phyloP scores from a whole-genome alignment of 2,888 invertebrate genomes.

The Drosophila quinaria region DNA sequence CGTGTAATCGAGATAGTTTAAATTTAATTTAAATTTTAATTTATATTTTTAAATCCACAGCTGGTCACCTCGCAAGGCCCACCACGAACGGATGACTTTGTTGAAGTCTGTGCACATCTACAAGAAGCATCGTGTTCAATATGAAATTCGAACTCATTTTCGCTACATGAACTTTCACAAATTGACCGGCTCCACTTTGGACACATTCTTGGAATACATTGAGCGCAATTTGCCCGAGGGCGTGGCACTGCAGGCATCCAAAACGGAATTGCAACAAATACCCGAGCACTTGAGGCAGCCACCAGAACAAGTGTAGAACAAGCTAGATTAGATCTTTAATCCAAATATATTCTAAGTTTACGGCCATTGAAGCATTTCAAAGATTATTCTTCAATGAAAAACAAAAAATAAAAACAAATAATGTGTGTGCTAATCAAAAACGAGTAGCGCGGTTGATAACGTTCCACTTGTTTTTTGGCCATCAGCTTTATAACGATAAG shows the following conservation, averaged over 20 bases:
- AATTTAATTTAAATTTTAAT: too few species aligned
- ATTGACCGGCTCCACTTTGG: slow-evolving; percentile 97
- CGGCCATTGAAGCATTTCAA: slow-evolving; percentile 7
- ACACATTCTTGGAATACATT: slow-evolving; percentile 97
- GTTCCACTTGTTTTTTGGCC: slow-evolving; percentile 21
- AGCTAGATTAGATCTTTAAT: slow-evolving; percentile 21
- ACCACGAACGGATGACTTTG: slow-evolving; percentile 92
- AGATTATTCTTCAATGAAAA: slow-evolving; percentile 49
- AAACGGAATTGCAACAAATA: slow-evolving; percentile 88
- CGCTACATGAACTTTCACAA: slow-evolving; percentile 92
- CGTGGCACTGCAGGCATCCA: slow-evolving; percentile 95
- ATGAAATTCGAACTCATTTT: slow-evolving; percentile 97
- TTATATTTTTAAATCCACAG: slow-evolving; percentile 86
- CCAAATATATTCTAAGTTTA: slow-evolving; percentile 26
- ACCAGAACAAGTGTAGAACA: slow-evolving; percentile 70
- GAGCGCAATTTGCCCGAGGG: slow-evolving; percentile 99
- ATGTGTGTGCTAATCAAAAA: slow-evolving; percentile 38
- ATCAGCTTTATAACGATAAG: slow-evolving; percentile 53
- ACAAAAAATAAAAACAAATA: slow-evolving; percentile 43
- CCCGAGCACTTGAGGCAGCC: slow-evolving; percentile 87
- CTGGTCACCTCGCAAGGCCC: slow-evolving; percentile 90
- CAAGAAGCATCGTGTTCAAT: slow-evolving; percentile 97
- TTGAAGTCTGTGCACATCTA: slow-evolving; percentile 95
- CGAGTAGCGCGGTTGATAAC: slow-evolving; percentile 37
- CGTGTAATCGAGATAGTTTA: too few species aligned